Evolutionary conservation across 2,113 vertebrate genomes (phyloP).

Genomic region (Silurus glanis): DNA sequence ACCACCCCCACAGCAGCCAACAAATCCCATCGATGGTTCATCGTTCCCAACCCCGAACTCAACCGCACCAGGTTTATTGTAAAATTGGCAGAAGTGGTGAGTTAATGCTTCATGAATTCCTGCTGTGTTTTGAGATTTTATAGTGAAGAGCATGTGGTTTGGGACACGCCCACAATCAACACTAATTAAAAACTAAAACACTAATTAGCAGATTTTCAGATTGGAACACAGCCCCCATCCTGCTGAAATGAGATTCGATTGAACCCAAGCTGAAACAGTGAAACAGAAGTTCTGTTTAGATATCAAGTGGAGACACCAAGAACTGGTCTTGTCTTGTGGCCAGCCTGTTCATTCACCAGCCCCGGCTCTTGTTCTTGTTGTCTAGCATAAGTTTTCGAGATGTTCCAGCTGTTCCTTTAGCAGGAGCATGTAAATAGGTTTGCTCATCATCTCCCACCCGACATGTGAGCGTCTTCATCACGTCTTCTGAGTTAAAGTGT

Average conservation of each 20-base stretch:
- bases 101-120: not conserved
- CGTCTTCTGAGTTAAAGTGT: not conserved
- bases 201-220: not conserved
- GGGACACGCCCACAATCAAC: not conserved
- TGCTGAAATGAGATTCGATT: not conserved
- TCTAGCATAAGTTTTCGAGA: not conserved
- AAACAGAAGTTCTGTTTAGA: not conserved
- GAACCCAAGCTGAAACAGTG: not conserved
- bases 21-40: not conserved
- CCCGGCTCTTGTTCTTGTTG: not conserved
- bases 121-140: not conserved
- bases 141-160: not conserved
- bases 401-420: not conserved
- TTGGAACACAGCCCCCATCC: not conserved
- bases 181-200: not conserved
- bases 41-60: not conserved
- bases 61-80: not conserved
- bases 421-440: not conserved
- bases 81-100: constrained; percentile 48
- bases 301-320: not conserved
- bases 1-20: constrained; percentile 12
- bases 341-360: not conserved
- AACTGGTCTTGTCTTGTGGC: not conserved
- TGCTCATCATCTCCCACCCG: not conserved
- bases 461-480: not conserved